Evolutionary conservation across 1,140 invertebrate species (phyloP).

Genomic region (Argopecten irradians): DNA sequence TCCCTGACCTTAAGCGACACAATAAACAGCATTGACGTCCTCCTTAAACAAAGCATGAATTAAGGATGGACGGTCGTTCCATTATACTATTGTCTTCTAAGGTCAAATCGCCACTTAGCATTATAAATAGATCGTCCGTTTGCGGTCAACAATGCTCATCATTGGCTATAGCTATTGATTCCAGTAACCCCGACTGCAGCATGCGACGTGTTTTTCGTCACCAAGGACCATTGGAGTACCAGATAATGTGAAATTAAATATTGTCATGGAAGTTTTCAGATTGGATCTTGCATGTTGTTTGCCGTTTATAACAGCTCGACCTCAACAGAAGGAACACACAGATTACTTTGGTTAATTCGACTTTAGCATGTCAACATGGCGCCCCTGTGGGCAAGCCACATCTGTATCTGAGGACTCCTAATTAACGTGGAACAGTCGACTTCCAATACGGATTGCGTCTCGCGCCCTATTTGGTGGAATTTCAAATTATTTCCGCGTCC

Average conservation of each 20-base stretch:
- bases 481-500: background rate
- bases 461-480: background rate
- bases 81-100: slow-evolving; percentile 5
- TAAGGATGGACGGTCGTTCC: background rate
- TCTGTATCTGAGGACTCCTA: background rate
- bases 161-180: background rate
- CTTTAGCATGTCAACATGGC: background rate
- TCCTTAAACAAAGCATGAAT: background rate
- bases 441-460: background rate
- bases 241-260: slow-evolving; percentile 5
- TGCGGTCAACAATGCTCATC: background rate
- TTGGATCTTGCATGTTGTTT: background rate
- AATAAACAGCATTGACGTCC: background rate
- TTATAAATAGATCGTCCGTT: background rate
- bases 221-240: background rate
- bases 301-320: background rate
- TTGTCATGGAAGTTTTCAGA: background rate
- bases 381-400: background rate
- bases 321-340: background rate
- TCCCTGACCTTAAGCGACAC: background rate
- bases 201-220: background rate
- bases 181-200: background rate
- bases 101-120: background rate
- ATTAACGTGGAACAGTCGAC: background rate
- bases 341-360: background rate